These are phyloP conservation scores for Hoplostethus mediterraneus DNA, from an alignment of 2,797 vertebrate genomes.

Conservation along the genomic window DNA sequence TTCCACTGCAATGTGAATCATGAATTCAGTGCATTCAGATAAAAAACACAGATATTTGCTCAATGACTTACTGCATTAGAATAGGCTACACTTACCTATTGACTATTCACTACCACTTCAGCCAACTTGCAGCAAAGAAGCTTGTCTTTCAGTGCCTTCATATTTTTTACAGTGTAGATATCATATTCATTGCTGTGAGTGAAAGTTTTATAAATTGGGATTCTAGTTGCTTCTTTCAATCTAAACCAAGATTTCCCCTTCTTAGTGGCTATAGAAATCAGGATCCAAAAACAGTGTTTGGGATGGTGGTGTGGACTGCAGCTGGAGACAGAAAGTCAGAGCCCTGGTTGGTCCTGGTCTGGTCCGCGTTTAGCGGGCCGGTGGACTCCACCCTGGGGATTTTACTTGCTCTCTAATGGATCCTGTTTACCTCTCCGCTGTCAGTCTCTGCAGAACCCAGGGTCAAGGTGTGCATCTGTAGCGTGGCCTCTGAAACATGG, in stretches of 20 bases:
- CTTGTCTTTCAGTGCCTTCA: not conserved
- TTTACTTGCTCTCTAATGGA: conserved; percentile 15
- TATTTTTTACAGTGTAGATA: too few relatives aligned
- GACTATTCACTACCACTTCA: too few relatives aligned
- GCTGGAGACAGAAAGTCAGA: not conserved
- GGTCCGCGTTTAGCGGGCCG: conserved; percentile 14
- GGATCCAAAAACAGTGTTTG: conserved; percentile 1
- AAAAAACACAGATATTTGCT: too few relatives aligned
- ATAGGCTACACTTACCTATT: too few relatives aligned
- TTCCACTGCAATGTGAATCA: too few relatives aligned
- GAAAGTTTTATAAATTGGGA: too few relatives aligned
- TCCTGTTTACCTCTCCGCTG: conserved; percentile 10
- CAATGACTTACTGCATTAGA: too few relatives aligned
- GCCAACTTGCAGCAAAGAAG: not conserved
- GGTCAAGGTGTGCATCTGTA: conserved; percentile 8
- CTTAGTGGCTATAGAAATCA: not conserved
- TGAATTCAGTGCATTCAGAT: too few relatives aligned
- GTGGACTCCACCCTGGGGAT: conserved; percentile 22
- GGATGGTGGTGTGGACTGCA: conserved; percentile 15
- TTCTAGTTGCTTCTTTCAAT: not conserved
- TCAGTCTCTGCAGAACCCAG: not conserved
- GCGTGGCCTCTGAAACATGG: not conserved
- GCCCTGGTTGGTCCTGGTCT: conserved; percentile 11
- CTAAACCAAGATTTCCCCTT: not conserved
- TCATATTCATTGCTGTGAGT: too few relatives aligned